Evolutionary conservation across 1,140 invertebrate species (phyloP).

Genomic region (Philotrypesis tridentata): DNA sequence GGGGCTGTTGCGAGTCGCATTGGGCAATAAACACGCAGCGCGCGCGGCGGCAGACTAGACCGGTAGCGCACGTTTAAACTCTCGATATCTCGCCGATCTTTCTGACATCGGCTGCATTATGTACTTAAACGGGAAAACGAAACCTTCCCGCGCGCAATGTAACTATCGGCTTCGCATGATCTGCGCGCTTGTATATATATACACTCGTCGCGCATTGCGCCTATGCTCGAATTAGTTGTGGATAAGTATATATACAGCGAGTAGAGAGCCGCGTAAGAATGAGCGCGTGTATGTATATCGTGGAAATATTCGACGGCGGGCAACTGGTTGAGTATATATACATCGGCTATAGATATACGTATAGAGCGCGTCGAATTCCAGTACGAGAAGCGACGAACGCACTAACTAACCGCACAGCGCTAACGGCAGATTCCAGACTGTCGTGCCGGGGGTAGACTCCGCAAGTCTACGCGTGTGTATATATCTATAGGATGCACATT

Average conservation of each 20-base stretch:
- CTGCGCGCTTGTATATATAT: too few relatives aligned
- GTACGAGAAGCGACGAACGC: background rate
- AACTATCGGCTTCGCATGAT: too few relatives aligned
- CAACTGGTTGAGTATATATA: background rate
- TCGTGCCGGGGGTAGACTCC: background rate
- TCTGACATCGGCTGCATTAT: too few relatives aligned
- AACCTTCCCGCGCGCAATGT: background rate
- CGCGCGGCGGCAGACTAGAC: too few relatives aligned
- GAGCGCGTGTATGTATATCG: background rate
- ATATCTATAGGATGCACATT: too few relatives aligned
- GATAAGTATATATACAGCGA: too few relatives aligned
- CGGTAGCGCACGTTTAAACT: background rate
- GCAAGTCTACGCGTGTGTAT: too few relatives aligned
- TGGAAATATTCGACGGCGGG: too few relatives aligned
- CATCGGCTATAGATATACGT: background rate
- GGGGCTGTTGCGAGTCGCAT: background rate
- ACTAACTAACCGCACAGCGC: conserved; percentile 19
- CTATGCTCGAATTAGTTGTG: too few relatives aligned
- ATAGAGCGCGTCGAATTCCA: conserved; percentile 14
- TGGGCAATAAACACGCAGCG: background rate
- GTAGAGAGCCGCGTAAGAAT: too few relatives aligned
- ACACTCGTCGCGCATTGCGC: too few relatives aligned
- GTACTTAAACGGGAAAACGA: background rate
- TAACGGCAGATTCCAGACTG: background rate
- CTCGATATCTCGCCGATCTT: too few relatives aligned